These are phyloP conservation scores for Acleris emargana DNA, from an alignment of 2,888 invertebrate genomes.

Conservation along the genomic window DNA sequence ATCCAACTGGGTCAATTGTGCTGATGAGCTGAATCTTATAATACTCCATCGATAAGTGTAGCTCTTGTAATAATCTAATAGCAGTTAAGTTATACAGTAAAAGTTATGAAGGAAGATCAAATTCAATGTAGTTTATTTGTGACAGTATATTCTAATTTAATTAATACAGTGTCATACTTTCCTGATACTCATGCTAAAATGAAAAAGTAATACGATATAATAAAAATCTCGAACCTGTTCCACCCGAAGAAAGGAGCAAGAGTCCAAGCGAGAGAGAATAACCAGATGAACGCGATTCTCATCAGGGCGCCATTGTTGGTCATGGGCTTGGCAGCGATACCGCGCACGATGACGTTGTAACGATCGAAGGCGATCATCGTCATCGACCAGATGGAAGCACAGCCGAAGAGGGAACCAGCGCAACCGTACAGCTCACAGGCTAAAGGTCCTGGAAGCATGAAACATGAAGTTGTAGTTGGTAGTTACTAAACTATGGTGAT, in stretches of 20 bases:
- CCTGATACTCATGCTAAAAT: too few relatives aligned
- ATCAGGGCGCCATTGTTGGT: constrained; percentile 88
- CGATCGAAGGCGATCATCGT: constrained; percentile 92
- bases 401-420: constrained; percentile 91
- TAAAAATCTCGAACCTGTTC: constrained; percentile 75
- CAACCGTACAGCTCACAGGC: constrained; percentile 91
- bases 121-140: too few relatives aligned
- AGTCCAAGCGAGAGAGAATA: constrained; percentile 87
- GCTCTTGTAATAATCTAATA: too few relatives aligned
- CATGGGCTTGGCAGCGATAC: constrained; percentile 89
- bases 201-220: neutral
- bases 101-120: too few relatives aligned
- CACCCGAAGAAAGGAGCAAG: constrained; percentile 90
- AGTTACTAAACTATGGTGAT: too few relatives aligned
- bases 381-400: constrained; percentile 93
- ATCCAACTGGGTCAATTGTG: neutral
- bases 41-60: too few relatives aligned
- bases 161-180: too few relatives aligned
- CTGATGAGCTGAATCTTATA: too few relatives aligned
- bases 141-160: too few relatives aligned
- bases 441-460: constrained; percentile 80
- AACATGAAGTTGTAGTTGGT: neutral
- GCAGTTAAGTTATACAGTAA: too few relatives aligned
- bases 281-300: constrained; percentile 88
- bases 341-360: constrained; percentile 93